phyloP scores from a whole-genome alignment of 2,888 invertebrate species.

The Pyrgus malvae region DNA sequence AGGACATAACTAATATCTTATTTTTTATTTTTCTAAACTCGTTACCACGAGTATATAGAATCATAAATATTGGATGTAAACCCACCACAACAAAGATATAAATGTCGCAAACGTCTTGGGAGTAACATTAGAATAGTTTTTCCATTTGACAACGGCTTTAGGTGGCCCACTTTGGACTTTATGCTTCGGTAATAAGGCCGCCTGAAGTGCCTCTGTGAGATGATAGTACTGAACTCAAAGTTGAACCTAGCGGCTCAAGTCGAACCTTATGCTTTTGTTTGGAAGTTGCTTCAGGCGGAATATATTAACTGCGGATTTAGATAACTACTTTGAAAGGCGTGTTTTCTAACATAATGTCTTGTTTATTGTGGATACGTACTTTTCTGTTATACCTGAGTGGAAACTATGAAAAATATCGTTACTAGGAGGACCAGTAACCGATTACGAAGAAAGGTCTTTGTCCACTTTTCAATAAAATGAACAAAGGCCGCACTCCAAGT shows the following conservation, averaged over 20 bases:
- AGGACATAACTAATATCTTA: no score
- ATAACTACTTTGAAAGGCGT: neutral
- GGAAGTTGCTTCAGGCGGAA: slow-evolving; percentile 9
- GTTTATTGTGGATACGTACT: no score
- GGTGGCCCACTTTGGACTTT: slow-evolving; percentile 4
- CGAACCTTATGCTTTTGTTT: slow-evolving; percentile 16
- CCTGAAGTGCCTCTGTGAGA: neutral
- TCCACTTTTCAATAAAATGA: no score
- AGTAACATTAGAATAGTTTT: slow-evolving; percentile 23
- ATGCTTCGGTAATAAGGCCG: neutral
- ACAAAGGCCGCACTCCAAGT: no score
- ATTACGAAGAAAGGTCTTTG: no score
- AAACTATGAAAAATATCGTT: no score
- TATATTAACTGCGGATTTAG: slow-evolving; percentile 1
- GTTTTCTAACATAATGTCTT: neutral
- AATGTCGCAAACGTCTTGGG: slow-evolving; percentile 23
- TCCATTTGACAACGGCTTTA: neutral
- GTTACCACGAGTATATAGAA: no score
- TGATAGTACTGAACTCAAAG: slow-evolving; percentile 3
- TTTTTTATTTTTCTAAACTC: no score
- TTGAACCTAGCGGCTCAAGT: slow-evolving; percentile 20
- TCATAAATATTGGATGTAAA: no score
- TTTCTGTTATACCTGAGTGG: no score
- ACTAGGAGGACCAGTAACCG: no score
- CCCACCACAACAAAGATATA: no score